Evolutionary conservation across 2,113 vertebrate genomes (phyloP).

Genomic region (Sminthopsis crassicaudata): DNA sequence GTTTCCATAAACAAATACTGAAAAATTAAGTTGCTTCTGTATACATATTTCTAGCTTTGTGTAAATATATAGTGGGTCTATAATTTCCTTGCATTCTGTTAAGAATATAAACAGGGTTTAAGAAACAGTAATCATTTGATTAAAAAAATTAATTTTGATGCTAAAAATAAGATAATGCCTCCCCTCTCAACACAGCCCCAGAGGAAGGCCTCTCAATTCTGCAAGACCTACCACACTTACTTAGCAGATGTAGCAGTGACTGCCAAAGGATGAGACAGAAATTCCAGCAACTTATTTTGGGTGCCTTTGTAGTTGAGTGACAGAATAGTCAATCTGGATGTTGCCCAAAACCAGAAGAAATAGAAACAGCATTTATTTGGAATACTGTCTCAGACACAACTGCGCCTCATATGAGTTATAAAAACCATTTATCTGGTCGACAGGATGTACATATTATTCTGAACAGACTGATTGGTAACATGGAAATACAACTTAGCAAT

Average conservation of each 20-base stretch:
- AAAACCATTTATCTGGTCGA: conserved; percentile 37
- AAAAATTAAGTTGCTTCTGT: conserved; percentile 48
- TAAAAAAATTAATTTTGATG: conserved; percentile 56
- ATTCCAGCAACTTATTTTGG: conserved; percentile 10
- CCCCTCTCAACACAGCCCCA: background rate
- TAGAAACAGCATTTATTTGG: conserved; percentile 53
- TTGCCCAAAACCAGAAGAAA: conserved; percentile 58
- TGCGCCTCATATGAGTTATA: conserved; percentile 2
- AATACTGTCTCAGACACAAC: conserved; percentile 44
- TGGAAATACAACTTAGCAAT: conserved; percentile 9
- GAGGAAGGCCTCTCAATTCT: background rate
- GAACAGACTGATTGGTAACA: conserved; percentile 36
- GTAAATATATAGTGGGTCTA: conserved; percentile 28
- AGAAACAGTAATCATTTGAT: conserved; percentile 56
- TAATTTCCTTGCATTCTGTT: conserved; percentile 27
- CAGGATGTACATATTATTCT: conserved; percentile 35
- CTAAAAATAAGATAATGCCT: conserved; percentile 47
- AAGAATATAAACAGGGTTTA: conserved; percentile 40
- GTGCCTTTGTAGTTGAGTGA: conserved; percentile 22
- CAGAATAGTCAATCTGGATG: conserved; percentile 32
- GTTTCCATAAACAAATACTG: conserved; percentile 65
- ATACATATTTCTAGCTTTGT: conserved; percentile 45
- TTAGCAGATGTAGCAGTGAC: background rate
- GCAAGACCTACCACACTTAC: background rate
- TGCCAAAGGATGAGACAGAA: conserved; percentile 1